phyloP scores from a whole-genome alignment of 2,797 vertebrate genomes.

The Gastrophryne carolinensis region DNA sequence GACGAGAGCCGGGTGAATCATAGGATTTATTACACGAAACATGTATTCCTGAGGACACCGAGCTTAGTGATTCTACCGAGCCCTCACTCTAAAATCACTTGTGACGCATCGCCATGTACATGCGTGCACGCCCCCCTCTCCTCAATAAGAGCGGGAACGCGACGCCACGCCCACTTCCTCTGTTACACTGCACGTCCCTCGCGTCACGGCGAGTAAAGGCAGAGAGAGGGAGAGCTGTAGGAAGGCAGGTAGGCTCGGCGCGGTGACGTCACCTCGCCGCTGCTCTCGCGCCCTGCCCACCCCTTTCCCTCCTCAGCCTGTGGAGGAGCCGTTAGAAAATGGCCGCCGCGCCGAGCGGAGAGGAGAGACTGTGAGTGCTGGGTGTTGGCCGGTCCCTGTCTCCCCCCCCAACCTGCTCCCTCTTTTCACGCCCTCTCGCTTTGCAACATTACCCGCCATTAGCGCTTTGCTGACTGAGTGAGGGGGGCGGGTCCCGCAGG shows the following conservation, averaged over 20 bases:
- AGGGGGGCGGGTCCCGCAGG: constrained; percentile 23
- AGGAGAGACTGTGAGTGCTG: constrained; percentile 81
- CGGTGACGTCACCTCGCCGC: constrained; percentile 37
- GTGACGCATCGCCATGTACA: neutral
- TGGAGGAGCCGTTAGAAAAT: constrained; percentile 69
- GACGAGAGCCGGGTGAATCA: too few relatives aligned
- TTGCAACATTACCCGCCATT: neutral
- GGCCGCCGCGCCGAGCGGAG: constrained; percentile 86
- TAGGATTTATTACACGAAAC: too few relatives aligned
- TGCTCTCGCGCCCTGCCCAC: constrained; percentile 30
- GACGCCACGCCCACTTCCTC: neutral
- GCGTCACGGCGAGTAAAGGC: constrained; percentile 15
- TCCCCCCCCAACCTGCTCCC: neutral
- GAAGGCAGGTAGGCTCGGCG: constrained; percentile 40
- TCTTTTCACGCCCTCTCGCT: neutral
- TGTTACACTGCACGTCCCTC: constrained; percentile 8
- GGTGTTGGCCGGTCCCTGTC: constrained; percentile 7
- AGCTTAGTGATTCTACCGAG: too few relatives aligned
- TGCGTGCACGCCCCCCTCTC: neutral
- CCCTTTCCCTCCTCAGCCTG: constrained; percentile 39
- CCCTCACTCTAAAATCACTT: too few relatives aligned
- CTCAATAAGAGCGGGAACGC: neutral
- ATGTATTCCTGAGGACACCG: too few relatives aligned
- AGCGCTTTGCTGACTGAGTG: constrained; percentile 22
- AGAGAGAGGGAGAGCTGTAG: too few relatives aligned